Evolutionary conservation across 2,113 vertebrate genomes (phyloP), one percentile per base, ranked within the genome.

Genomic region (Rhinolophus ferrumequinum): DNA sequence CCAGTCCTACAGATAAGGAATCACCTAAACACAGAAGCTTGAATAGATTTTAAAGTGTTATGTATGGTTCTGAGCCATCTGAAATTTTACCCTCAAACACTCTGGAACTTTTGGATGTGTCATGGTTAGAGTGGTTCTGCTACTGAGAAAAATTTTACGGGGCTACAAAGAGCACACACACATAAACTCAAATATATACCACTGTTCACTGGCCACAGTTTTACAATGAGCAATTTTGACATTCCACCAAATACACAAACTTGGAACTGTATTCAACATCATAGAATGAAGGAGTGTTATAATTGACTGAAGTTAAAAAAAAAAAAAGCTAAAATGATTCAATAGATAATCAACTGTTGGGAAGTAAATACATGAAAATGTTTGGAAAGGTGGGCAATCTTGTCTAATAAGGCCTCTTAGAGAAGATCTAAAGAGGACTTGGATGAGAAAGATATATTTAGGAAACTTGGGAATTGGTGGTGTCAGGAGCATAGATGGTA

Each of bases 311-410:
- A 67, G 50, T 64, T 26, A 89, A 77, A 28, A 75, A 15, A 84
- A n/a, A n/a, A 76, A 84, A 69, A 75, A 73, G 5, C 15, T 75
- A 44, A 88, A 79, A 76, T 44, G 14, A 81, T 18, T 72, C 16
- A 60, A 54, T 28, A 91, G 47, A 47, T 72, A 75, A 69, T 86
- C 33, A 33, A 77, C 35, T 54, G 66, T 87, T 94, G 82, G 89
- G 35, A 85, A 84, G 72, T 54, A 93, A 95, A 92, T 41, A 88
- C 16, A 77, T 73, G 66, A 84, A 90, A 86, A 81, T 89, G n/a
- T 94, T 95, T 90, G 54, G 28, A 87, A 93, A 92, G n/a, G 2
- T 80, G 67, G 62, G 33, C 64, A 83, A 54, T 90, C 30, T 67
- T 73, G 33, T 13, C n/a, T 72, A 35, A 15, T 38, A 84, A 75